A percentile compares a stretch with the other conserved stretches of the same genome.
These are phyloP conservation scores for Leptopterna dolabrata DNA, from an alignment of 2,888 invertebrate genomes.

Conservation along the genomic window DNA sequence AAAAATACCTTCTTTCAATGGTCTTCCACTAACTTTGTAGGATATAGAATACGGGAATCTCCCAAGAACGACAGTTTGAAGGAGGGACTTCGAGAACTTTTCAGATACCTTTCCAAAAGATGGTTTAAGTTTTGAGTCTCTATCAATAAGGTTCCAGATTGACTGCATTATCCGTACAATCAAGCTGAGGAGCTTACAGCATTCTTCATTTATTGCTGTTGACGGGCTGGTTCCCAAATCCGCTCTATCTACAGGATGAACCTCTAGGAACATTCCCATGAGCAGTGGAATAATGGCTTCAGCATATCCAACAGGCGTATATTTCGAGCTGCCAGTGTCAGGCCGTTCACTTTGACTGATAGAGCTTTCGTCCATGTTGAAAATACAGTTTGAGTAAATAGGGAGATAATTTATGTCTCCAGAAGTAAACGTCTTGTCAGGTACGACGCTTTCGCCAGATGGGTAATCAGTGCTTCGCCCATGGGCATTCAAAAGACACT, in stretches of 20 bases:
- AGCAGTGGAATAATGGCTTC: conserved; percentile 80
- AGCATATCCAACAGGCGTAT: conserved; percentile 70
- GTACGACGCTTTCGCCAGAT: background rate
- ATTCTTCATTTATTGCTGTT: conserved; percentile 28
- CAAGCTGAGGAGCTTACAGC: background rate
- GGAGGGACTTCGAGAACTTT: conserved; percentile 55
- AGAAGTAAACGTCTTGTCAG: background rate
- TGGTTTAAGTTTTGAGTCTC: background rate
- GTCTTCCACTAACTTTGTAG: conserved; percentile 32
- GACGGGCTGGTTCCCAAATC: background rate
- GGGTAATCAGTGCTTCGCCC: background rate
- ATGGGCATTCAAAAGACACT: background rate
- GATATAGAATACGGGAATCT: conserved; percentile 61
- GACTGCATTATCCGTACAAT: conserved; percentile 27
- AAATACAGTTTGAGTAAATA: background rate
- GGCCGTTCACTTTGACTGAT: background rate
- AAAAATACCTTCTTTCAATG: background rate
- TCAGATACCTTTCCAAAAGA: background rate
- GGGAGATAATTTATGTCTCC: background rate
- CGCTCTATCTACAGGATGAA: conserved; percentile 71
- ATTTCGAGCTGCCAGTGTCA: background rate
- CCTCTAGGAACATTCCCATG: conserved; percentile 87
- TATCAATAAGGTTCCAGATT: background rate
- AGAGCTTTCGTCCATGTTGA: background rate
- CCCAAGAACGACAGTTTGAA: conserved; percentile 57